Conservation (phyloP, 2,113 vertebrate species). For the Zosterops hypoxanthus region DNA sequence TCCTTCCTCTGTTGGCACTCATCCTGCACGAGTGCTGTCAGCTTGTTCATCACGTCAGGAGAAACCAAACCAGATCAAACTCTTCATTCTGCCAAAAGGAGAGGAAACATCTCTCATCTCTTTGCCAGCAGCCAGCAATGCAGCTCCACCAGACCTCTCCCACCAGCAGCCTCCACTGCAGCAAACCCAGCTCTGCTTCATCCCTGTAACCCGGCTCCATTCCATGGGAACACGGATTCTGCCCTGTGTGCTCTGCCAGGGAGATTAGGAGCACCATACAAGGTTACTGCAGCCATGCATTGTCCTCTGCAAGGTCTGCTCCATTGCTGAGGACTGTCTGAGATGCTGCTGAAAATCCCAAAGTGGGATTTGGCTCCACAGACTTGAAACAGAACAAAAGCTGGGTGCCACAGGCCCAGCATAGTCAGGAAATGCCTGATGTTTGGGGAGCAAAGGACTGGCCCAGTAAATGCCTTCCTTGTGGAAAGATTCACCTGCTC, state of each 20-base stretch:
- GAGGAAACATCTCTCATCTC: neutral
- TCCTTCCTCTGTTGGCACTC: neutral
- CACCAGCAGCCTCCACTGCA: neutral
- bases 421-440: neutral
- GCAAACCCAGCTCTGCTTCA: neutral
- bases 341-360: neutral
- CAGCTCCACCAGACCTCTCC: neutral
- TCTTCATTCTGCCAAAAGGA: neutral
- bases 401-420: neutral
- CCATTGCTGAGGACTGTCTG: neutral
- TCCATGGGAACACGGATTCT: neutral
- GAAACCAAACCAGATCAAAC: neutral
- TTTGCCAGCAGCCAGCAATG: neutral
- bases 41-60: neutral
- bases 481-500: neutral
- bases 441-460: neutral
- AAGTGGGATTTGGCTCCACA: neutral
- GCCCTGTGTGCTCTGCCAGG: neutral
- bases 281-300: neutral
- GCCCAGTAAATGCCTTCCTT: neutral
- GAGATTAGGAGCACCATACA: neutral
- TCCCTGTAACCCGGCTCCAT: neutral
- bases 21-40: fast-evolving
- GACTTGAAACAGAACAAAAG: neutral
- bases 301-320: neutral